A percentile compares a stretch with the other conserved stretches of the same genome.
These are phyloP conservation scores for Acestrorhynchus altus DNA, from an alignment of 2,797 vertebrate genomes.

Conservation along the genomic window DNA sequence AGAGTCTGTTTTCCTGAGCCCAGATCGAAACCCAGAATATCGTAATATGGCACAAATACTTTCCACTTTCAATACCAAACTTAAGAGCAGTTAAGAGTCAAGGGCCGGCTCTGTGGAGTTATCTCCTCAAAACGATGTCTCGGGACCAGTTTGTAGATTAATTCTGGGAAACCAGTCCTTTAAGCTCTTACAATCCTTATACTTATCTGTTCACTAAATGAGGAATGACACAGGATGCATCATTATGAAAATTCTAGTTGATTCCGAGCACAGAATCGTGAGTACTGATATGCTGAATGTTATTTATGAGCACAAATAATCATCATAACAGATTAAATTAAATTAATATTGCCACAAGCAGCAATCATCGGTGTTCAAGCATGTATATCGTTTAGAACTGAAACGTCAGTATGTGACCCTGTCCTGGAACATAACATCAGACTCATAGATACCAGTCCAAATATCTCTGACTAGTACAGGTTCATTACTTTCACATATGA, in stretches of 20 bases:
- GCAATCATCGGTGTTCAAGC: too few species aligned
- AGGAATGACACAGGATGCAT: background rate
- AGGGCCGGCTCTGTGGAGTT: background rate
- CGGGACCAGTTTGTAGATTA: too few species aligned
- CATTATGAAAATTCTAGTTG: background rate
- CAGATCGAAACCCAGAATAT: constrained; percentile 4
- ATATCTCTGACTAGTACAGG: too few species aligned
- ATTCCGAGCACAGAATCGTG: background rate
- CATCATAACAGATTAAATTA: background rate
- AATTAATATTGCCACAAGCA: too few species aligned
- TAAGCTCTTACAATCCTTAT: too few species aligned
- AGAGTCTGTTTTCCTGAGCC: background rate
- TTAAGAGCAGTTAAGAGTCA: background rate
- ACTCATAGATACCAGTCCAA: too few species aligned
- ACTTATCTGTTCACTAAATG: background rate
- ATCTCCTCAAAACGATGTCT: background rate
- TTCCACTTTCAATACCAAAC: background rate
- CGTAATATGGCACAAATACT: constrained; percentile 6
- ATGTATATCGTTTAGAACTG: too few species aligned
- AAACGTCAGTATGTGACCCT: too few species aligned
- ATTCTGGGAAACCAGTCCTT: too few species aligned
- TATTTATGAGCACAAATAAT: too few species aligned
- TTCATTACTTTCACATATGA: too few species aligned
- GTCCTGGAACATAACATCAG: too few species aligned
- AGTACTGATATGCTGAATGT: background rate